A percentile compares a stretch with the other conserved stretches of the same genome.
These are phyloP conservation scores for Euplexia lucipara DNA, from an alignment of 2,888 invertebrate species.

Conservation along the genomic window DNA sequence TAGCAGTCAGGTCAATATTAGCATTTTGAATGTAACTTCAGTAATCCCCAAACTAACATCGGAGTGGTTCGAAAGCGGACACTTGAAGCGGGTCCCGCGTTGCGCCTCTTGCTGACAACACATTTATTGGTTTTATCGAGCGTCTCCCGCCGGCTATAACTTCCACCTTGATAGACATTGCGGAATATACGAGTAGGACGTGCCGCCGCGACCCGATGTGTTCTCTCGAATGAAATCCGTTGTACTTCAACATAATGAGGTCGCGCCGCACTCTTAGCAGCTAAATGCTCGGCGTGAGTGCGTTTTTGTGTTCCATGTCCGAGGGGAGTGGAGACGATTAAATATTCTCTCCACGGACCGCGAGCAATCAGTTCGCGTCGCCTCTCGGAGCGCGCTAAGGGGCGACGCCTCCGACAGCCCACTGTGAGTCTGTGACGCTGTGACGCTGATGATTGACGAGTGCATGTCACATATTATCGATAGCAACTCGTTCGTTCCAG, in stretches of 20 bases:
- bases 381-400: neutral
- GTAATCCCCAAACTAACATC: conserved; percentile 32
- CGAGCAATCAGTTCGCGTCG: conserved; percentile 12
- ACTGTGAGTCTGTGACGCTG: no score
- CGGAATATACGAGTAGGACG: conserved; percentile 21
- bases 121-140: conserved; percentile 28
- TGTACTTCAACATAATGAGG: conserved; percentile 28
- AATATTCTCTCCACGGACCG: conserved; percentile 36
- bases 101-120: conserved; percentile 9
- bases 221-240: conserved; percentile 18
- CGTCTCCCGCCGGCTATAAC: conserved; percentile 12
- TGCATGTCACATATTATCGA: neutral
- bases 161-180: conserved; percentile 15
- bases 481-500: neutral
- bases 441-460: no score
- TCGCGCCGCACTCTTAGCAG: neutral
- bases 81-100: neutral
- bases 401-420: no score
- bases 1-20: conserved; percentile 41
- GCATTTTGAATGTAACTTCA: conserved; percentile 43
- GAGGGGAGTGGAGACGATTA: conserved; percentile 35
- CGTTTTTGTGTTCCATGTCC: conserved; percentile 50
- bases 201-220: conserved; percentile 11
- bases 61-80: neutral
- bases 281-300: conserved; percentile 44